Base-by-base conservation (phyloP, 1,140 invertebrate genomes). In the Listronotus bonariensis region DNA sequence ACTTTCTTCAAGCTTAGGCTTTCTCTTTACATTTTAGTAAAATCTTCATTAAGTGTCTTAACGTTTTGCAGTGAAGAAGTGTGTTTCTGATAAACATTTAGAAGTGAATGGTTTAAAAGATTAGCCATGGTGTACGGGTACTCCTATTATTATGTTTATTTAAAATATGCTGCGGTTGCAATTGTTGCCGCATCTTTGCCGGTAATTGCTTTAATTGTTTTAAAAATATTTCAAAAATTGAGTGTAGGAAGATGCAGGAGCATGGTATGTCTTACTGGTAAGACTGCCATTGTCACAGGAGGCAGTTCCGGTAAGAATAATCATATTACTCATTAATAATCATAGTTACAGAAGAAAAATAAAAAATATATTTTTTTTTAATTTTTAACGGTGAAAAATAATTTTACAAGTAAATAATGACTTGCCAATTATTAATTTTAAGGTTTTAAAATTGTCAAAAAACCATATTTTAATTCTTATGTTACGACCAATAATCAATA, bases 221-320 rank as follows among this genome's bases (percentile, higher is more conserved):
- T 74, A 41, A 74, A 74, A 49, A 45, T 74, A 17, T 53, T 74
- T 34, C 72, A 74, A 64, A 72, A 70, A 57, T 52, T 69, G 0
- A 72, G 63, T 15, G 54, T 63, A 2, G 72, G 72, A 15, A 69
- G 62, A 41, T 72, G 71, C 40, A 66, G 45, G 31, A 74, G 72
- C 55, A 65, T 72, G 48, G 72, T 72, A 31, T 74, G 72, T 63
- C 61, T 74, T 17, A 59, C 31, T 15, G 72, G 72, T 10, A 74
- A 74, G 54, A 74, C 72, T n/a, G 71, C 65, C 11, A 65, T 74
- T 12, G 68, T 74, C 10, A 74, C 72, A 4, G 72, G 72, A 49
- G 71, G 49, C 11, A 17, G 54, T 46, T 68, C 69, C 57, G 71
- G 72, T 74, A 64, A 70, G 49, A n/a, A n/a, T n/a, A n/a, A n/a